Evolutionary conservation across 2,797 vertebrate genomes (phyloP), one percentile per base, ranked within the genome.

Genomic region (Sciurus carolinensis): DNA sequence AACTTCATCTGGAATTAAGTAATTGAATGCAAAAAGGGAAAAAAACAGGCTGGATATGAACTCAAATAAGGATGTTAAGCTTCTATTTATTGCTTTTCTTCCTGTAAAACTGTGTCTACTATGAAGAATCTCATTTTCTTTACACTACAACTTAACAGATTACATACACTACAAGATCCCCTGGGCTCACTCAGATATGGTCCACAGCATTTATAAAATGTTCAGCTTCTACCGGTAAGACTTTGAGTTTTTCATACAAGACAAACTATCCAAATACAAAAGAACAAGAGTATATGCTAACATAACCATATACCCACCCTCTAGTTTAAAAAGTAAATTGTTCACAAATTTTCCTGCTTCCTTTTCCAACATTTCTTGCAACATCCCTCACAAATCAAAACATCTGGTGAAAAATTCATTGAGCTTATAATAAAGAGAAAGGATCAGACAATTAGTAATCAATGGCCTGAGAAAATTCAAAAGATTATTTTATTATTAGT

Each of bases 161-260:
- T 72, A n/a, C 1, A 81, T 11, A 39, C 1, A 39, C 10, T 67
- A 52, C 3, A 36, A n/a, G 54, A 44, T 85, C 33, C n/a, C 15
- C 8, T 71, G 44, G 11, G 28, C 24, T 88, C 28, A 69, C 22
- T 77, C 39, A 89, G 7, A 87, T 33, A 66, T 5, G 26, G 30
- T 71, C n/a, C 44, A 80, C 0, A 52, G 26, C 17, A 82, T 67
- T 96, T 71, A 71, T 64, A 64, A 96, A 90, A 86, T 86, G 72
- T 24, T 73, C 64, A 90, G 20, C 20, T 87, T 89, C 33, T 88
- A 93, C 7, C 42, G 92, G n/a, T 83, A 87, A 59, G 9, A 30
- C 9, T 30, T 90, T 94, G 14, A 52, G 36, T 52, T 69, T 95
- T 84, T 66, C 13, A 81, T 3, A 64, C 33, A 95, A 71, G 20